Conservation (phyloP, 2,888 invertebrate species). For the Didymodactylos carnosus region DNA sequence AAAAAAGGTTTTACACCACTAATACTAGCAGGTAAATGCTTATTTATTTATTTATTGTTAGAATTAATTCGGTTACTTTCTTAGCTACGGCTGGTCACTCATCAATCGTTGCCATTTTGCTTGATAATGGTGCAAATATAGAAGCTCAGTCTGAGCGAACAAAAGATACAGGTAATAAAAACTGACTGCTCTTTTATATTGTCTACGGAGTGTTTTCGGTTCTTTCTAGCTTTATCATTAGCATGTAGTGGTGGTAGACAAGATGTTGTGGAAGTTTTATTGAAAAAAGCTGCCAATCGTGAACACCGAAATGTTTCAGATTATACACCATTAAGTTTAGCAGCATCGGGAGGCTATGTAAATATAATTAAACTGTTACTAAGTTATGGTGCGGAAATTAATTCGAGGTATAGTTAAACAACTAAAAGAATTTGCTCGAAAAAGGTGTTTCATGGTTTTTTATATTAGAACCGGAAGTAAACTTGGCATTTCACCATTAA, state of each 20-base stretch:
- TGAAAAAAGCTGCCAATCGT: conserved; percentile 77
- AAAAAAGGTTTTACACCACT: conserved; percentile 48
- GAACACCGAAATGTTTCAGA: conserved; percentile 89
- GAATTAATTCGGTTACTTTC: conserved; percentile 74
- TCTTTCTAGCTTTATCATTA: conserved; percentile 80
- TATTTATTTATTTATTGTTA: conserved; percentile 16
- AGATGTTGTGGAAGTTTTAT: conserved; percentile 72
- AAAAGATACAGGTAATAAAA: conserved; percentile 93
- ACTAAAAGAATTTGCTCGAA: not conserved
- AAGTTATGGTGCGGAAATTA: conserved; percentile 82
- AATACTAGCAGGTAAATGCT: conserved; percentile 1
- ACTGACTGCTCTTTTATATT: too few species aligned
- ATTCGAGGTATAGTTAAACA: conserved; percentile 35
- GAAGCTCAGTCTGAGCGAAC: conserved; percentile 97
- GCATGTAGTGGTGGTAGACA: conserved; percentile 83
- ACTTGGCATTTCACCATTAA: conserved; percentile 47
- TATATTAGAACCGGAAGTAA: conserved; percentile 11
- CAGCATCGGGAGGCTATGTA: conserved; percentile 76
- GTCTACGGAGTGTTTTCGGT: too few species aligned
- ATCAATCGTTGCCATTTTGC: conserved; percentile 63
- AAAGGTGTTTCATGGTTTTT: too few species aligned
- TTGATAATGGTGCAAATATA: conserved; percentile 83
- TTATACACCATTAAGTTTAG: conserved; percentile 16
- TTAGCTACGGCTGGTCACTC: conserved; percentile 77
- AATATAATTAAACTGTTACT: conserved; percentile 69